Evolutionary conservation across 2,797 vertebrate genomes (phyloP).

Genomic region (Siniperca scherzeri): DNA sequence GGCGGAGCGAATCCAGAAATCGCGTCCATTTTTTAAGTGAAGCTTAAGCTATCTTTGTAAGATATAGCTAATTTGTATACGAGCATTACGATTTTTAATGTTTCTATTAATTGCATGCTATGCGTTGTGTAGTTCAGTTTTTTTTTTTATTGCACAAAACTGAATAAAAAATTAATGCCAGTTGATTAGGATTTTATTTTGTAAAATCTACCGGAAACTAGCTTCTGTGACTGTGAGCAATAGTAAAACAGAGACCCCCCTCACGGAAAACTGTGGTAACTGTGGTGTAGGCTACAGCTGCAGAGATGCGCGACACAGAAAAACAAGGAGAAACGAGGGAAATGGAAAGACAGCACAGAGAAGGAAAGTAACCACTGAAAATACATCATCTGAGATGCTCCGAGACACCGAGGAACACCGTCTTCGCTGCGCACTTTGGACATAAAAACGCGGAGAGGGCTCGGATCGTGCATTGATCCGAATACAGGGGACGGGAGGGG

Average conservation of each 20-base stretch:
- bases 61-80: rapidly evolving
- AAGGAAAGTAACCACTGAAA: slow-evolving; percentile 40
- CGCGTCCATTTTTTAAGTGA: neutral
- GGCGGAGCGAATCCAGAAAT: neutral
- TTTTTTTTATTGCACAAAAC: neutral
- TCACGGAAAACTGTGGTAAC: slow-evolving; percentile 74
- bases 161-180: too few species aligned
- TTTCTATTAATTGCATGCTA: rapidly evolving
- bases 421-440: slow-evolving; percentile 62
- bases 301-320: slow-evolving; percentile 79
- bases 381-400: slow-evolving; percentile 68
- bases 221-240: neutral
- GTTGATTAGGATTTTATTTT: slow-evolving; percentile 60
- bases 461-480: slow-evolving; percentile 71
- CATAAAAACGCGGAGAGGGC: slow-evolving; percentile 60
- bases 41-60: neutral
- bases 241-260: slow-evolving; percentile 64
- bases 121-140: neutral
- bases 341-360: slow-evolving; percentile 25
- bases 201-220: slow-evolving; percentile 58
- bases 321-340: slow-evolving; percentile 60
- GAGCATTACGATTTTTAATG: rapidly evolving
- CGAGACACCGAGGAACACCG: slow-evolving; percentile 50
- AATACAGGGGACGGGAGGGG: slow-evolving; percentile 71
- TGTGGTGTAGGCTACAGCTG: slow-evolving; percentile 70